Conservation (phyloP, 2,888 invertebrate genomes). For the Noctua janthina region DNA sequence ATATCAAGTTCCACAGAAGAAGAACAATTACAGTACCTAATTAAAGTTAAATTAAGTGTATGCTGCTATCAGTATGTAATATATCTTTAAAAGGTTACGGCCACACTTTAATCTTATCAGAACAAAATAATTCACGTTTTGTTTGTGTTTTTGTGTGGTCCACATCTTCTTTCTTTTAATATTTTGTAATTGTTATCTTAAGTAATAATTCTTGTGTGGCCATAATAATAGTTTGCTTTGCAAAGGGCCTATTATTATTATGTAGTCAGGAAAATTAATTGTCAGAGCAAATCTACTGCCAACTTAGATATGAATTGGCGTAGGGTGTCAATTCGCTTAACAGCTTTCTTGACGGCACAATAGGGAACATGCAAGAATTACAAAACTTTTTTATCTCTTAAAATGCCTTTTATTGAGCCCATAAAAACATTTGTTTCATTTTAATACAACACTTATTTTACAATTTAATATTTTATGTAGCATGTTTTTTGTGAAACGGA, state of each 20-base stretch:
- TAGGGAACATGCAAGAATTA: too few relatives aligned
- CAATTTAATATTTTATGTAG: too few relatives aligned
- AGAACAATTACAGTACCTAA: background rate
- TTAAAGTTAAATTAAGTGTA: background rate
- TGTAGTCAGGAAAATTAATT: background rate
- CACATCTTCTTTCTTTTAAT: background rate
- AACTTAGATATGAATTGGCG: background rate
- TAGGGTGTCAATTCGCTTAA: background rate
- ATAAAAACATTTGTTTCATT: too few relatives aligned
- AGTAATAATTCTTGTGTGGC: background rate
- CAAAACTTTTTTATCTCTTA: too few relatives aligned
- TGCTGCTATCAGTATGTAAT: background rate
- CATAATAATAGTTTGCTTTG: background rate
- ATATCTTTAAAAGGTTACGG: constrained; percentile 8
- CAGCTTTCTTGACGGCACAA: background rate
- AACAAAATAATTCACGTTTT: background rate
- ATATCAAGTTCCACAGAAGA: background rate
- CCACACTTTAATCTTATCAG: background rate
- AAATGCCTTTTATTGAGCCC: too few relatives aligned
- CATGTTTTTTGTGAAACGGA: too few relatives aligned
- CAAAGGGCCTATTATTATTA: background rate
- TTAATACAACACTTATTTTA: too few relatives aligned
- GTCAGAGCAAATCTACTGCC: background rate
- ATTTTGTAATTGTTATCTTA: background rate
- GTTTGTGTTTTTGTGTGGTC: background rate